phyloP scores from a whole-genome alignment of 2,113 vertebrate species.

The Archocentrus centrarchus region DNA sequence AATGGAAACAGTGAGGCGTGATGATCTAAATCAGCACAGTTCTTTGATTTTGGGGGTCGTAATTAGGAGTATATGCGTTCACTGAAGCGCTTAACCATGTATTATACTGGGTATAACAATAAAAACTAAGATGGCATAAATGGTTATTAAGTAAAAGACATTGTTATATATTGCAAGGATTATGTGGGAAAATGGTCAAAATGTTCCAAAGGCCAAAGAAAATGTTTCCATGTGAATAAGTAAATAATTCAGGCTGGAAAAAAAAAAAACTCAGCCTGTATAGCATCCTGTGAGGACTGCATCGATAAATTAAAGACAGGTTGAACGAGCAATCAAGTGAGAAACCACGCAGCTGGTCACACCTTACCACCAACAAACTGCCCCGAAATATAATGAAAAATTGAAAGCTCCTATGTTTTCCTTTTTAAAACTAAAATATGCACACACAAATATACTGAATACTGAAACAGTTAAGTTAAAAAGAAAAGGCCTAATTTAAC shows the following conservation, averaged over 20 bases:
- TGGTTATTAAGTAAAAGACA: background rate
- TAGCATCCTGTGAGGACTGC: background rate
- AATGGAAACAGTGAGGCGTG: background rate
- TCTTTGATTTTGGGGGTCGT: slow-evolving; percentile 15
- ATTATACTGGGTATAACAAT: background rate
- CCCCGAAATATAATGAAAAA: background rate
- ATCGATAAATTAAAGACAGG: background rate
- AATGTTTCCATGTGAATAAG: background rate
- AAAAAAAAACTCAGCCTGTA: background rate
- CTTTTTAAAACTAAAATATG: background rate
- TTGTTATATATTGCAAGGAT: background rate
- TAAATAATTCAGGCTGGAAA: background rate
- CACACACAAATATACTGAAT: background rate
- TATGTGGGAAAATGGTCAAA: background rate
- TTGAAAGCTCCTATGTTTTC: background rate
- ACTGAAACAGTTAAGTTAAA: background rate
- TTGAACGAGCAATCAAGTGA: background rate
- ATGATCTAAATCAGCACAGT: background rate
- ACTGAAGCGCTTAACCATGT: background rate
- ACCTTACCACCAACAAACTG: background rate
- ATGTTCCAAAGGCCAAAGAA: background rate
- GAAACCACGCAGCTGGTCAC: background rate
- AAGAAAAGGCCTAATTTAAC: background rate
- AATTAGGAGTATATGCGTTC: background rate
- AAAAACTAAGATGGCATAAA: background rate